Base-by-base conservation (phyloP, 2,797 vertebrate species). In the Pteronotus mesoamericanus region DNA sequence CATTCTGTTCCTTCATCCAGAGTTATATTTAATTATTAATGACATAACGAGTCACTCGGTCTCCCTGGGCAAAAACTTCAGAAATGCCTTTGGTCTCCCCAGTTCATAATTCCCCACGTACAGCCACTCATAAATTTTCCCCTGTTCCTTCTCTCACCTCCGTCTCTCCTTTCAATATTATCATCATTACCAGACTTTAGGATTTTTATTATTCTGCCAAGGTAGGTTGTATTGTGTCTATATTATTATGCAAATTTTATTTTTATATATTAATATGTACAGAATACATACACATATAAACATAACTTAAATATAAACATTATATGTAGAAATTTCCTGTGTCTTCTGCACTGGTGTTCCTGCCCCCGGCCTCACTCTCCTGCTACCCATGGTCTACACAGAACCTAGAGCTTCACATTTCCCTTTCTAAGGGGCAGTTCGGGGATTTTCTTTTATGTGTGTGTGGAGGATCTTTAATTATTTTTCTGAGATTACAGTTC, bases 401-500 rank as follows among this genome's bases (percentile, higher is more conserved):
- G 11, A 14, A 29, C 10, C 6, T 68, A 24, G 14, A 61, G 3
- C 51, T 78, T 8, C 42, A 48, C 12, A 46, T 78, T 91, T 66
- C 12, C 39, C 51, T 57, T 96, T 94, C 34, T 53, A 53, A 72
- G 21, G 7, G 19, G 42, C 2, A 80, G 18, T 85, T 92, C 24
- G 69, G 11, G 6, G 42, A 37, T 68, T 74, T 46, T 32, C 34
- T 55, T 55, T 61, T 11, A 18, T 74, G n/a, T n/a, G n/a, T 7
- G 86, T 86, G 53, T 74, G 11, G 82, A 86, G 55, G 42, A 72
- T 61, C 5, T 75, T 46, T 92, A 83, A 91, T 83, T 91, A 72
- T 71, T 95, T 94, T 92, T 86, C 51, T 64, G 64, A 66, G 26
- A 66, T 86, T 89, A 89, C 84, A 90, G 83, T 92, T 92, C 72